Base-by-base conservation (phyloP, 2,113 vertebrate genomes). In the Halcyon senegalensis region DNA sequence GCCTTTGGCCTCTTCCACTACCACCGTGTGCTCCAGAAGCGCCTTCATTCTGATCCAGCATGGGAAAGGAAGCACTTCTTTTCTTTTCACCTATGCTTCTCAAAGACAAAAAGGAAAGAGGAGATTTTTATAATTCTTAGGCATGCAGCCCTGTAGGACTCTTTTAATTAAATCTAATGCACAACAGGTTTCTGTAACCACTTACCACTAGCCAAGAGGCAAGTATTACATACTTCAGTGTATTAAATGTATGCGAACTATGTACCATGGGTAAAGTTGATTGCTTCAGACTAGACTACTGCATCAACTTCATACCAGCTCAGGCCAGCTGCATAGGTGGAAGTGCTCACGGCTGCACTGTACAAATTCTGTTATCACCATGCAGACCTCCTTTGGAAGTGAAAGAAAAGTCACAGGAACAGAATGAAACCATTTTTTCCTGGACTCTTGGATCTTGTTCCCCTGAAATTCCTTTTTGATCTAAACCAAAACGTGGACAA, bases 11-110 rank as follows among this genome's bases (percentile, higher is more conserved):
- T 93, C 63, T 86, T 77, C 35, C 6, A 51, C 28, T 39, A 44
- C 5, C 18, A 25, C n/a, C 0, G 0, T 28, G 21, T 0, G 0
- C 39, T 89, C 31, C 77, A 51, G 23, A 75, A 63, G 7, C 5
- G 18, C 19, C 10, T 7, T 80, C 7, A 1, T 43, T 50, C 15
- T 0, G 0, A 24, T 30, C 43, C 66, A 80, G 20, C n/a, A 25
- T 0, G 33, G n/a, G 84, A 87, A 84, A 92, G 18, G 9, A 28
- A 87, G 8, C 17, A 24, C 21, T 63, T 86, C n/a, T 50, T 81
- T 24, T 6, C 8, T 73, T 90, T 77, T 41, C 48, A 84, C 60
- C 55, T 62, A 2, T 25, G 9, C 33, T 14, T 79, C 56, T 51
- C 30, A 84, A 59, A 82, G 60, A 78, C 25, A 77, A 79, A 89